These are phyloP conservation scores for Euspilapteryx auroguttella DNA, from an alignment of 2,888 invertebrate genomes.

Conservation along the genomic window DNA sequence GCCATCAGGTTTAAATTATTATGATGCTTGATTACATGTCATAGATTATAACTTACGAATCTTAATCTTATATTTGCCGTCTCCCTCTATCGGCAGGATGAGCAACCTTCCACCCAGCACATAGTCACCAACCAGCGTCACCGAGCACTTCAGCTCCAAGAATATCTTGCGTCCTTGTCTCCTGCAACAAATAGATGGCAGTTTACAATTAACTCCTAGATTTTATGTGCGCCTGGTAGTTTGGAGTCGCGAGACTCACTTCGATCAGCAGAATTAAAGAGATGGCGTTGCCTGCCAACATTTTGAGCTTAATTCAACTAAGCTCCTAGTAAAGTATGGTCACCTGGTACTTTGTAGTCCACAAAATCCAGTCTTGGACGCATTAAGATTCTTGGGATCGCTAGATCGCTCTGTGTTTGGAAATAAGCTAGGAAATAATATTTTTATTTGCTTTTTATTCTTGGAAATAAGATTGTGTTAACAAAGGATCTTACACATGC, in stretches of 20 bases:
- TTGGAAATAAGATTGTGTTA: too few relatives aligned
- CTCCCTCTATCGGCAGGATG: slow-evolving; percentile 30
- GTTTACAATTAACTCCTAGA: not conserved
- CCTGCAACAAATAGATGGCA: slow-evolving; percentile 14
- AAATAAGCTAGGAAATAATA: too few relatives aligned
- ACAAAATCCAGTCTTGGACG: slow-evolving; percentile 1
- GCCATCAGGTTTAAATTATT: too few relatives aligned
- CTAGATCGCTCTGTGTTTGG: not conserved
- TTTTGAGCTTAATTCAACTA: not conserved
- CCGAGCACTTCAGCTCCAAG: slow-evolving; percentile 31
- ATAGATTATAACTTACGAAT: slow-evolving; percentile 24
- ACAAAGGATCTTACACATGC: too few relatives aligned
- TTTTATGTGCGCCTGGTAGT: not conserved
- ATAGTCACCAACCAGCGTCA: slow-evolving; percentile 32
- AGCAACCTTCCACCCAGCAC: slow-evolving; percentile 31
- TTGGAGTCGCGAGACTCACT: not conserved
- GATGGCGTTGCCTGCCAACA: too few relatives aligned
- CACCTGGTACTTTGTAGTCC: not conserved
- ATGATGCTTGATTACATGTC: too few relatives aligned
- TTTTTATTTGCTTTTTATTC: too few relatives aligned
- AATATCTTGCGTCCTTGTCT: slow-evolving; percentile 13
- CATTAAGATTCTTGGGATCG: not conserved
- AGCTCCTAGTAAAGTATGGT: not conserved
- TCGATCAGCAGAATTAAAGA: not conserved
- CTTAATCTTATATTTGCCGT: slow-evolving; percentile 34